Evolutionary conservation across 2,797 vertebrate species (phyloP), one percentile per base, ranked within the genome.

Genomic region (Enteromius mattozi): DNA sequence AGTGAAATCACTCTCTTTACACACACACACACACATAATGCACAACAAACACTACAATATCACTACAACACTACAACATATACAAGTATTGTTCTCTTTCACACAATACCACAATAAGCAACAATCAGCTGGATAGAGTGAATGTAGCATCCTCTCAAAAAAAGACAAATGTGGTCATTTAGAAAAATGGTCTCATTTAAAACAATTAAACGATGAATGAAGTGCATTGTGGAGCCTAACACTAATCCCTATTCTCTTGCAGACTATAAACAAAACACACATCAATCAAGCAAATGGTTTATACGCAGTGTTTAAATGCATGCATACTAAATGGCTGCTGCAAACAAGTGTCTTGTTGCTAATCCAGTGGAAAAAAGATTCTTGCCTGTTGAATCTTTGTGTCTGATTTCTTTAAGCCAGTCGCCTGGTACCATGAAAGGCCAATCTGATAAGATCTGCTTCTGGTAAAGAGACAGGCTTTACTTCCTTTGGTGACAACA

Each of bases 371-470:
- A 77, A 80, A 80, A 80, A 21, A 6, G 70, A 59, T 51, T 61
- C 24, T 9, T 51, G 19, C 27, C 9, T 45, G 27, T 35, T 75
- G 40, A 47, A 81, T 80, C 13, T 82, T 76, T 56, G 65, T 79
- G 74, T 68, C 37, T 82, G 68, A 82, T 81, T 76, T 51, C 63
- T 66, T 71, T 82, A 82, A 89, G 72, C 37, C 81, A 72, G 81
- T 40, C 21, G 24, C 66, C 77, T 84, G 75, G 45, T 33, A 24
- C 70, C 54, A 87, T 82, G 77, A 87, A 88, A 88, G 77, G 54
- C 45, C 66, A 51, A 85, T 87, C 83, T 88, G 88, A 89, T 88
- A 87, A 82, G 65, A 79, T 71, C 54, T 69, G 59, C 54, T 84
- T 80, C 42, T 30, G 37, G 61, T 74, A 82, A 86, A 75, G 68